Percentiles rank a stretch among this genome's conserved stretches.
Conservation (phyloP, 2,888 invertebrate genomes). For the Congeria kusceri region DNA sequence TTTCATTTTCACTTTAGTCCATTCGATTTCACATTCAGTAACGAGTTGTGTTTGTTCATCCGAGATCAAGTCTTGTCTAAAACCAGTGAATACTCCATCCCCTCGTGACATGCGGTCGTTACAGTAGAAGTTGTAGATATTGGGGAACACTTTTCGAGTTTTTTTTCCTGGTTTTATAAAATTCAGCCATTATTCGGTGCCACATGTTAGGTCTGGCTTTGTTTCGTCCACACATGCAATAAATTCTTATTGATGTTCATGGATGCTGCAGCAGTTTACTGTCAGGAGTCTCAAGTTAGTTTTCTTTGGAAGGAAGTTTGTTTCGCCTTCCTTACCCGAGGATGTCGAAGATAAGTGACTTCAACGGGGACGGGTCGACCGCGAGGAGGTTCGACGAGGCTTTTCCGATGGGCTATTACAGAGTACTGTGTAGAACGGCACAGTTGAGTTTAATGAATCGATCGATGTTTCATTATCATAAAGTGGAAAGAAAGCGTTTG, state of each 20-base stretch:
- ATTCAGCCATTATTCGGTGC: slow-evolving; percentile 18
- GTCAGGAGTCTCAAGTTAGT: slow-evolving; percentile 11
- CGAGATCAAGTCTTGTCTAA: background rate
- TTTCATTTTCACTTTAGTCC: slow-evolving; percentile 20
- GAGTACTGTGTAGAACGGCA: slow-evolving; percentile 22
- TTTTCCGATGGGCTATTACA: slow-evolving; percentile 17
- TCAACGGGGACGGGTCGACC: background rate
- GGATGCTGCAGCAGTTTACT: background rate
- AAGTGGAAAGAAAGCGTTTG: slow-evolving; percentile 16
- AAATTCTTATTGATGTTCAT: too few relatives aligned
- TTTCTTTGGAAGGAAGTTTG: too few relatives aligned
- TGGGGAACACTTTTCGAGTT: slow-evolving; percentile 13
- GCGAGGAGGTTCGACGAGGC: background rate
- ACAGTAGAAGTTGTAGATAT: slow-evolving; percentile 2
- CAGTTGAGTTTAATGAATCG: slow-evolving; percentile 9
- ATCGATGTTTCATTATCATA: slow-evolving; percentile 6
- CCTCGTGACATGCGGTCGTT: slow-evolving; percentile 22
- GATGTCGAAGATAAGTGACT: background rate
- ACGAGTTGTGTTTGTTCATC: slow-evolving; percentile 11
- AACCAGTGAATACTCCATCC: slow-evolving; percentile 8
- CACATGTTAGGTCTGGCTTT: too few relatives aligned
- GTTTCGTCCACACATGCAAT: too few relatives aligned
- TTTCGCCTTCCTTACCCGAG: too few relatives aligned
- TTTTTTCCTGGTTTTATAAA: slow-evolving; percentile 33
- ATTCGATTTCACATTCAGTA: slow-evolving; percentile 16